Conservation (phyloP, 2,888 invertebrate species). For the Neria commutata region DNA sequence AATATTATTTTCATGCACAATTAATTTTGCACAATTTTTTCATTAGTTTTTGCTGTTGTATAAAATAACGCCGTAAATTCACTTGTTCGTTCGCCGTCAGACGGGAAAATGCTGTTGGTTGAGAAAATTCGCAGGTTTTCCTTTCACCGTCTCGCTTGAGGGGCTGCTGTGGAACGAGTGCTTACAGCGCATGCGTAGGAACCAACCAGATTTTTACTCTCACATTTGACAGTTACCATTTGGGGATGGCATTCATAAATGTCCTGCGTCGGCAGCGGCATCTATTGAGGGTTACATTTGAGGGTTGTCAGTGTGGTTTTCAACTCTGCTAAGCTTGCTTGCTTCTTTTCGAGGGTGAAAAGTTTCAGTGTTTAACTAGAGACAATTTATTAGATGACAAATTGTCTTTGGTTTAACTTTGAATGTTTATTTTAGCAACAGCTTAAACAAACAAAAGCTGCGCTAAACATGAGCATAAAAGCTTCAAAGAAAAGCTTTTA, state of each 20-base stretch:
- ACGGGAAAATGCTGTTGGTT: conserved; percentile 42
- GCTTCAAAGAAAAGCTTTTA: too few species aligned
- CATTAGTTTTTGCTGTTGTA: conserved; percentile 16
- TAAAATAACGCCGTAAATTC: conserved; percentile 23
- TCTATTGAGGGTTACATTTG: too few species aligned
- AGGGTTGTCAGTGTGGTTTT: too few species aligned
- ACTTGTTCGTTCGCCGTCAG: conserved; percentile 37
- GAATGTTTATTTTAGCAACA: not conserved
- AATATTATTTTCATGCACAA: conserved; percentile 12
- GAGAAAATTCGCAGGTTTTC: conserved; percentile 41
- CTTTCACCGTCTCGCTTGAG: conserved; percentile 15
- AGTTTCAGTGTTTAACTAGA: too few species aligned
- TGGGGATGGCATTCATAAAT: conserved; percentile 31
- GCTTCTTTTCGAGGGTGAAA: not conserved
- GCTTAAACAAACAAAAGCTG: not conserved
- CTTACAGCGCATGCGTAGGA: conserved; percentile 28
- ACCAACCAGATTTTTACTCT: conserved; percentile 31
- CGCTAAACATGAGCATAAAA: not conserved
- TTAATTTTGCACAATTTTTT: conserved; percentile 9
- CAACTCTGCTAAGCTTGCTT: not conserved
- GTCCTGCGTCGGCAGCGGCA: conserved; percentile 19
- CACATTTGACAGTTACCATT: not conserved
- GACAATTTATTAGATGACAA: too few species aligned
- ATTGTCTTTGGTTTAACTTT: too few species aligned
- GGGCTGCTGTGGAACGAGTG: conserved; percentile 16